Evolutionary conservation across 1,140 invertebrate species (phyloP).

Genomic region (Aricia agestis): DNA sequence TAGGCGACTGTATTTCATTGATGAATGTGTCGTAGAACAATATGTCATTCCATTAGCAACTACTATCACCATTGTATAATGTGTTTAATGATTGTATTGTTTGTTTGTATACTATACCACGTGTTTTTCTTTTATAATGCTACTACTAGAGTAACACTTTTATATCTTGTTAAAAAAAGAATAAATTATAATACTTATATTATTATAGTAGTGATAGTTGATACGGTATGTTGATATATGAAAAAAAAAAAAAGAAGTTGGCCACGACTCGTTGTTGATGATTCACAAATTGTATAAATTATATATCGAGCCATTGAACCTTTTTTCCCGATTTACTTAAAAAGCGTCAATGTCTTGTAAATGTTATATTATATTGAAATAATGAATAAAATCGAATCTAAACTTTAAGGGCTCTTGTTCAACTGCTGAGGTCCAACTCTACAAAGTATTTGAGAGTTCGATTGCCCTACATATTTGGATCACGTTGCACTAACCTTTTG

Average conservation of each 20-base stretch:
- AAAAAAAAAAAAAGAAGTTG: no score
- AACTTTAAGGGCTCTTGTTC: neutral
- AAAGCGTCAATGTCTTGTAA: no score
- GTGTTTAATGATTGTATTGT: neutral
- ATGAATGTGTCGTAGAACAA: neutral
- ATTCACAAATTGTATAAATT: no score
- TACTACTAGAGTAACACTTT: neutral
- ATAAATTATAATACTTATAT: no score
- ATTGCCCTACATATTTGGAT: neutral
- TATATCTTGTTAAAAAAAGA: no score
- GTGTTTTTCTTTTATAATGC: neutral
- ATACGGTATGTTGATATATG: no score
- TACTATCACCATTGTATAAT: neutral
- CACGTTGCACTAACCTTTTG: neutral
- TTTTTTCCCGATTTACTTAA: no score
- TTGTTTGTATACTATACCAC: neutral
- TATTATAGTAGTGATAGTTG: no score
- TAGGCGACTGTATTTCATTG: neutral
- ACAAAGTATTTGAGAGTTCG: neutral
- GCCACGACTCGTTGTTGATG: no score
- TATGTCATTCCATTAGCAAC: neutral
- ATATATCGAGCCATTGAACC: no score
- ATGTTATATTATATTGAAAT: no score
- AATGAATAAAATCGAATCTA: no score
- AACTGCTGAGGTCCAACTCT: neutral